Percentiles rank a stretch among this genome's conserved stretches.
Evolutionary conservation across 2,113 vertebrate species (phyloP).

Genomic region (Ardeotis arabs): DNA sequence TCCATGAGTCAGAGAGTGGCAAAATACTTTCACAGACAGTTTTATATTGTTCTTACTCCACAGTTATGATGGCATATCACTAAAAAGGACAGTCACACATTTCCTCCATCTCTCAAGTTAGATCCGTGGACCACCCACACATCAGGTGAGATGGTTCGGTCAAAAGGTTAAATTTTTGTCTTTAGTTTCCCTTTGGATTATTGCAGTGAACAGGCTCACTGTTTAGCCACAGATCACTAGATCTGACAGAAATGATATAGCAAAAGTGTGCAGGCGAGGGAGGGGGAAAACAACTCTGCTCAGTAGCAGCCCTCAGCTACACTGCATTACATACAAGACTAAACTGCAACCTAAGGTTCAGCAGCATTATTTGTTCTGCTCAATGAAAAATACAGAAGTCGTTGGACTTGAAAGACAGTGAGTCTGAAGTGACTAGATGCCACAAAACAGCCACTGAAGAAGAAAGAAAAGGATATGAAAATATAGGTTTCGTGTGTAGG

Average conservation of each 20-base stretch:
- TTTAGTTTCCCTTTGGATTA: background rate
- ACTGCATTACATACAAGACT: accelerated
- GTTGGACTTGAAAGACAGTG: background rate
- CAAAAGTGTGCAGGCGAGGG: background rate
- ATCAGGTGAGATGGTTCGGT: accelerated
- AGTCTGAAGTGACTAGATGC: background rate
- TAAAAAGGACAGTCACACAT: background rate
- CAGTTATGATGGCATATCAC: background rate
- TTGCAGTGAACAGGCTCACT: background rate
- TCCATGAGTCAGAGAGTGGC: background rate
- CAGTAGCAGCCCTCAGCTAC: background rate
- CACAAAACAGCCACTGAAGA: background rate
- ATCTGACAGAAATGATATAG: background rate
- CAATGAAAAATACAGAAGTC: background rate
- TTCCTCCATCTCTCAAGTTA: background rate
- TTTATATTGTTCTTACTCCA: background rate
- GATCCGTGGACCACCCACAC: background rate
- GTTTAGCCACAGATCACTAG: background rate
- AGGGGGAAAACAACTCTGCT: background rate
- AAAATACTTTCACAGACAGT: background rate
- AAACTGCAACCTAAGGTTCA: background rate
- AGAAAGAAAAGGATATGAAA: background rate
- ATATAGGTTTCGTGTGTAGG: background rate
- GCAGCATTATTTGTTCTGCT: background rate
- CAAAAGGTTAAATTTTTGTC: background rate